Evolutionary conservation across 2,113 vertebrate genomes (phyloP), one percentile per base, ranked within the genome.

Genomic region (Eptesicus fuscus): DNA sequence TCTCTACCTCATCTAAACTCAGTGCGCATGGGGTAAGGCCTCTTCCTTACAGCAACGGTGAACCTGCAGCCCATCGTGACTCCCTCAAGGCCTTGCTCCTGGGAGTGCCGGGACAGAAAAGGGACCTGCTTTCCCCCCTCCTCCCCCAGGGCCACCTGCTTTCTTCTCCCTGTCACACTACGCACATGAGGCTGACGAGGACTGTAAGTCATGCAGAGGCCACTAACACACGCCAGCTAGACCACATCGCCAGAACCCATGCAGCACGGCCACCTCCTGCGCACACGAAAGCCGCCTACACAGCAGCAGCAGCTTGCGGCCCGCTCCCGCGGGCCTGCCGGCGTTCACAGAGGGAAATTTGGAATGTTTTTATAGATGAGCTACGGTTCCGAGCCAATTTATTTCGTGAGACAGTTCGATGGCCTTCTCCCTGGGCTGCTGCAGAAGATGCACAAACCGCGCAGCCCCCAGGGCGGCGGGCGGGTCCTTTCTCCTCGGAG

Each of bases 301-400:
- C 9, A 88, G 93, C 95, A 63, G 53, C 85, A 40, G 4, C 82
- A 95, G 97, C 89, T 49, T 0, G 0, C 22, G 2, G 82, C 92
- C 90, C 13, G 2, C 73, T 59, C 92, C 85, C 32, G 20, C 1
- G 28, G 12, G 78, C 35, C 51, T 67, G 93, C 92, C 92, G 49
- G 94, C 79, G 78, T 91, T 88, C 95, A 86, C 74, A 63, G 93
- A 70, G 35, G 94, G 90, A 88, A 96, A 97, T 97, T 88, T 97
- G 88, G 92, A 74, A 13, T 82, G 61, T 59, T 51, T 53, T 88
- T 90, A 71, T 2, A 70, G 49, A 74, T 79, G 90, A 88, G 90
- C 35, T 70, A 78, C 23, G 56, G 63, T 82, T 93, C 85, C 71
- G 69, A 96, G 95, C 96, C 97, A 97, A 97, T 95, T 95, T 93